Evolutionary conservation across 2,797 vertebrate genomes (phyloP).

Genomic region (Leucoraja ocellata): DNA sequence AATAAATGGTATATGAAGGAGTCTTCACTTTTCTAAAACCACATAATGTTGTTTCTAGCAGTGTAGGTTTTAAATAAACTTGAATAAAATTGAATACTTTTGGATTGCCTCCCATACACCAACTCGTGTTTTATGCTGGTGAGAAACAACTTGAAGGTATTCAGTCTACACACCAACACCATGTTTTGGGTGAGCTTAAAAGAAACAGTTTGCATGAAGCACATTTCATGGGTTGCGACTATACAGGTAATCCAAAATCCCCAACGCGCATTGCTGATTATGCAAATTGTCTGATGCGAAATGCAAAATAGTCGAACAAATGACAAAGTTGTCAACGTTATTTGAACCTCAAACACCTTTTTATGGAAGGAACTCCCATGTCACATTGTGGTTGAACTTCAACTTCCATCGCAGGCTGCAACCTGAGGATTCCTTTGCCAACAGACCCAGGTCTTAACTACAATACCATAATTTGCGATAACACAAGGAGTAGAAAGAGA

Average conservation of each 20-base stretch:
- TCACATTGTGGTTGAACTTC: neutral
- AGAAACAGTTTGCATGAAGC: neutral
- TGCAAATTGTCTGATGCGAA: neutral
- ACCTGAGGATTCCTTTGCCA: neutral
- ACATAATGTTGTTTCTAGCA: neutral
- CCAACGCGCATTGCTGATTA: neutral
- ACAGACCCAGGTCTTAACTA: neutral
- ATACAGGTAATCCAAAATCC: neutral
- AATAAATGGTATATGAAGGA: neutral
- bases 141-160: neutral
- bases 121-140: neutral
- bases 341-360: neutral
- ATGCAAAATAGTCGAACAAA: neutral
- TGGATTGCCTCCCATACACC: neutral
- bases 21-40: no score
- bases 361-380: neutral
- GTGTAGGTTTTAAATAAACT: no score
- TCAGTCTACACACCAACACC: neutral
- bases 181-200: neutral
- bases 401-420: neutral
- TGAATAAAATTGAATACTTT: neutral
- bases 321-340: neutral
- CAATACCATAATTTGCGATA: neutral
- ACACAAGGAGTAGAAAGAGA: neutral
- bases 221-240: neutral